Percentiles rank a stretch among this genome's conserved stretches.
Conservation (phyloP, 2,888 invertebrate genomes). For the Phortica okadai region DNA sequence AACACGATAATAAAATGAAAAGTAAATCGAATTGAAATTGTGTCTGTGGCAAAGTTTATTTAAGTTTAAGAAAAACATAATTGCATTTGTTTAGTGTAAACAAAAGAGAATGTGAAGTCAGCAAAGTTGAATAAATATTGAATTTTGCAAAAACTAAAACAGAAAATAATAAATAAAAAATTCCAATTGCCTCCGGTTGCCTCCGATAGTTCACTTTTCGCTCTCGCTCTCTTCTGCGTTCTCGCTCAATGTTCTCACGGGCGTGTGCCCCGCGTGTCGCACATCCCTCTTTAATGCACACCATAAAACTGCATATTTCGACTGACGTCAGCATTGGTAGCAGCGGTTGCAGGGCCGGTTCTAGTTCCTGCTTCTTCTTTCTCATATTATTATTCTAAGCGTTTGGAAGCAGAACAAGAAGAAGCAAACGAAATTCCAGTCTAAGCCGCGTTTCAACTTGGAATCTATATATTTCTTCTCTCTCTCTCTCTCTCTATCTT, state of each 20-base stretch:
- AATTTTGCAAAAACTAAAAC: not conserved
- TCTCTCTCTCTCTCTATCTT: not conserved
- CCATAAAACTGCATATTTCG: conserved; percentile 20
- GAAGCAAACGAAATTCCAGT: not conserved
- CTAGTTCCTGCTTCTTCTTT: conserved; percentile 14
- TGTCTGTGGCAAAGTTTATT: not conserved
- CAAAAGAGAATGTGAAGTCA: not conserved
- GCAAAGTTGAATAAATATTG: not conserved
- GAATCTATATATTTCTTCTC: not conserved
- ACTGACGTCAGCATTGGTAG: conserved; percentile 27
- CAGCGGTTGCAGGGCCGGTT: conserved; percentile 11
- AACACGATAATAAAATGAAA: not conserved
- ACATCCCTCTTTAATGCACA: not conserved
- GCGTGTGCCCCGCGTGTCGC: not conserved
- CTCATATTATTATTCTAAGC: not conserved
- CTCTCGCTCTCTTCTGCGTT: not conserved
- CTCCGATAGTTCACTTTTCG: not conserved
- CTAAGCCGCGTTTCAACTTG: conserved; percentile 22
- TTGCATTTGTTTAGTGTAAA: not conserved
- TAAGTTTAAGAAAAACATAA: not conserved
- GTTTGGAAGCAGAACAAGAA: not conserved
- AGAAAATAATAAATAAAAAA: conserved; percentile 18
- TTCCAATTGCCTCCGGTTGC: conserved; percentile 22
- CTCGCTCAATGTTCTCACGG: conserved; percentile 6
- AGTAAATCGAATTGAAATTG: not conserved